These are phyloP conservation scores for Metaphire vulgaris DNA, from an alignment of 1,140 invertebrate species.

Conservation along the genomic window DNA sequence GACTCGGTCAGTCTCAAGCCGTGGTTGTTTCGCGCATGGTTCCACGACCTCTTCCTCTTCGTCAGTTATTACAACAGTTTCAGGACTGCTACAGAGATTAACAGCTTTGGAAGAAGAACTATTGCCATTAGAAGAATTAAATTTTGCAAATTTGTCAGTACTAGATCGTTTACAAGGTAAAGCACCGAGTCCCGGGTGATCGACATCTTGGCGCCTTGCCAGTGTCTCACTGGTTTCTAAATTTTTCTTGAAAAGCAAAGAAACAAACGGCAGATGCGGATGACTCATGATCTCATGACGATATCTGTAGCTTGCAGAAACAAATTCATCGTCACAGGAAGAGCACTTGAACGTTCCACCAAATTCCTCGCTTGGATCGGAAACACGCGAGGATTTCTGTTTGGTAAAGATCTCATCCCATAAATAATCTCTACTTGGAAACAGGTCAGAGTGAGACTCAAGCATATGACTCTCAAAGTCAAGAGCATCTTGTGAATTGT, in stretches of 20 bases:
- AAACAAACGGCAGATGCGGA: neutral
- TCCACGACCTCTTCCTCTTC: neutral
- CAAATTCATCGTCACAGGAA: neutral
- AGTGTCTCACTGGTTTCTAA: neutral
- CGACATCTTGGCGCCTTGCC: neutral
- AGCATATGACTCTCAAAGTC: neutral
- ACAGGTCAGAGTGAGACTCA: neutral
- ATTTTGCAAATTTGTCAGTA: neutral
- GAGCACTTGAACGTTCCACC: neutral
- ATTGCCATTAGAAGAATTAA: neutral
- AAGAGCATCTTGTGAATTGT: neutral
- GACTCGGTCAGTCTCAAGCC: neutral
- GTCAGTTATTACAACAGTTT: neutral
- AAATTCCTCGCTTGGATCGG: neutral
- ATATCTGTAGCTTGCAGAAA: neutral
- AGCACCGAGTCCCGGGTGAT: neutral
- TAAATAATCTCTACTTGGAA: neutral
- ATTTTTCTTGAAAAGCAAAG: neutral
- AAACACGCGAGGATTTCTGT: neutral
- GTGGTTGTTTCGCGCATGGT: neutral
- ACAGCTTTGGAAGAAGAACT: neutral
- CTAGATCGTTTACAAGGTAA: neutral
- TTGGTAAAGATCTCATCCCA: neutral
- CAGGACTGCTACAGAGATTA: neutral
- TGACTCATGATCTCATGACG: neutral